Evolutionary conservation across 1,140 invertebrate species (phyloP), one percentile per base, ranked within the genome.

Genomic region (Caligus rogercresseyi): DNA sequence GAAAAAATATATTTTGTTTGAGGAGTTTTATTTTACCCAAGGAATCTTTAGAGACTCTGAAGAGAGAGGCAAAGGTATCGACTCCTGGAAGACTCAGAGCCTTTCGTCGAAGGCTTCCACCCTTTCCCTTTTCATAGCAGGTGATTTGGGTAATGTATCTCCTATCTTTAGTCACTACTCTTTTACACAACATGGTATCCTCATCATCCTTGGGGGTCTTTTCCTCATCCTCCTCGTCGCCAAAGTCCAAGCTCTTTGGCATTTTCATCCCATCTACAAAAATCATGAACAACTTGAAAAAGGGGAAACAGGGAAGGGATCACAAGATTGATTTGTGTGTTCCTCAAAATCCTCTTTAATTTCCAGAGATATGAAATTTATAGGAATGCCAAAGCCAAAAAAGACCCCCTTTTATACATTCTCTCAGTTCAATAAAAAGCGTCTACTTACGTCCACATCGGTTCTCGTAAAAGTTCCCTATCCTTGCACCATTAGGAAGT

Each of bases 401-500:
- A n/a, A n/a, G n/a, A n/a, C n/a, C n/a, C n/a, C n/a, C n/a, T n/a
- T n/a, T n/a, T n/a, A n/a, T n/a, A n/a, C n/a, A n/a, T n/a, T n/a
- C n/a, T n/a, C n/a, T n/a, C n/a, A n/a, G n/a, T 11, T 43, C n/a
- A 43, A 43, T 11, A 43, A 43, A 19, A 54, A 54, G 20, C 15
- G 18, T 20, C 59, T 52, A 68, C 69, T 70, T 68, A 69, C 72
- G 67, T 52, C 89, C 85, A 70, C 90, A 94, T 69, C 80, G 79
- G 72, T 92, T 90, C 73, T 94, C 90, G 70, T 81, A 87, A 73
- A 92, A 94, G 64, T 81, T 82, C 60, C 89, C 89, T 65, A 89
- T 83, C 18, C 86, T 78, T 70, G 89, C 86, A 11, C 89, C 89
- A 65, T 88, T 87, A 71, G 93, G 89, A 66, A 94, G 86, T 15